A percentile compares a stretch with the other conserved stretches of the same genome.
phyloP scores from a whole-genome alignment of 2,797 vertebrate species.

The Enteromius afrohamiltoni region DNA sequence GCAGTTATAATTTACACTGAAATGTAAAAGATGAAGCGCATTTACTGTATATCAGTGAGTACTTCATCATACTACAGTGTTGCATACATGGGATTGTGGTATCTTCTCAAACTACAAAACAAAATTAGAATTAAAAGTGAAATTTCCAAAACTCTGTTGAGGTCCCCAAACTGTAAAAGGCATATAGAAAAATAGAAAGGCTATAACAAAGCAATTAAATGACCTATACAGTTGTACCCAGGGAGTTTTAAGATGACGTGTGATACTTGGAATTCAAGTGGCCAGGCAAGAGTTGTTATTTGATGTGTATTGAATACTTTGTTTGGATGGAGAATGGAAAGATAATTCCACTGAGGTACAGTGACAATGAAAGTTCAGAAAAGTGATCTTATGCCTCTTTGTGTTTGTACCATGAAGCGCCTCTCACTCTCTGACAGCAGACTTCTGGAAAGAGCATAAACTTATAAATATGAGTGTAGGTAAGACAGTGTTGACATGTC shows the following conservation, averaged over 20 bases:
- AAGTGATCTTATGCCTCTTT: constrained; percentile 5
- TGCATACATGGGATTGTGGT: not conserved
- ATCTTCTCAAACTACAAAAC: constrained; percentile 3
- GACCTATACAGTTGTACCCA: not conserved
- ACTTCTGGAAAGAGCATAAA: not conserved
- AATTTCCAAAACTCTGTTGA: not conserved
- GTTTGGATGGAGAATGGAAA: not conserved
- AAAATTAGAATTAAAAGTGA: not conserved
- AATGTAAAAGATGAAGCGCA: not conserved
- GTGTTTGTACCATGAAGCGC: not conserved
- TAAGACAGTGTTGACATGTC: not conserved
- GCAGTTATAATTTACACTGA: not conserved
- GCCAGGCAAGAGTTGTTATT: not conserved
- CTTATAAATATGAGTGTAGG: not conserved
- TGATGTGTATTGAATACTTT: not conserved
- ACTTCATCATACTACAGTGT: not conserved
- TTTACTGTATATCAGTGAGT: not conserved
- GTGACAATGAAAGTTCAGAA: not conserved
- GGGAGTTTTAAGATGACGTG: not conserved
- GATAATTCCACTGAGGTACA: not conserved
- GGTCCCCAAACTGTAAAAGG: not conserved
- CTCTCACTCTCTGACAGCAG: constrained; percentile 1
- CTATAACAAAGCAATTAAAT: not conserved
- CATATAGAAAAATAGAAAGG: not conserved
- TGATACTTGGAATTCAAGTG: not conserved